Evolutionary conservation across 1,140 invertebrate genomes (phyloP).

Genomic region (Brachionus manjavacas): DNA sequence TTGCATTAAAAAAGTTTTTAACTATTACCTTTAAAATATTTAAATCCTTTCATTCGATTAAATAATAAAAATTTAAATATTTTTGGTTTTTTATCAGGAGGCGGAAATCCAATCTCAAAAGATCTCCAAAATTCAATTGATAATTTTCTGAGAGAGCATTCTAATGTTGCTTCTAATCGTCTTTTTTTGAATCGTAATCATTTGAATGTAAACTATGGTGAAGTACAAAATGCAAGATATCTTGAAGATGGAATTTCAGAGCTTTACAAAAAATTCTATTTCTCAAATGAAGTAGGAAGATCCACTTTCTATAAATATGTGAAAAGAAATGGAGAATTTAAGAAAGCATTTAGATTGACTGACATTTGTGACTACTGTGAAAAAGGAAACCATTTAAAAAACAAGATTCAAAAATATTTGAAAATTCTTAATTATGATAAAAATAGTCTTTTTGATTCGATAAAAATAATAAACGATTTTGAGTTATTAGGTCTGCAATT

Average conservation of each 20-base stretch:
- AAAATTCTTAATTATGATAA: background rate
- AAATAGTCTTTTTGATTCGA: background rate
- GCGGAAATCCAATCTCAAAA: background rate
- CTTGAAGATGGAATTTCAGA: no score
- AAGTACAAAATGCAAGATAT: no score
- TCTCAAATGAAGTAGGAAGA: background rate
- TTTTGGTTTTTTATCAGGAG: background rate
- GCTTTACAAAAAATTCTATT: no score
- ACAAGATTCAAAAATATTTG: no score
- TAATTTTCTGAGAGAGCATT: background rate
- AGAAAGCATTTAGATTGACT: background rate
- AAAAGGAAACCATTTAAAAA: background rate
- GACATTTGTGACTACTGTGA: slow-evolving; percentile 31
- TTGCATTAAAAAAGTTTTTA: no score
- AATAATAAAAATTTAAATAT: no score
- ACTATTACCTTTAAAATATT: no score
- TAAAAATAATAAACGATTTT: background rate
- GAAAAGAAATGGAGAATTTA: background rate
- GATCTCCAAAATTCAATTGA: background rate
- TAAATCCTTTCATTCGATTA: no score
- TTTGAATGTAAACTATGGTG: background rate
- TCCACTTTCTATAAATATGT: slow-evolving; percentile 9
- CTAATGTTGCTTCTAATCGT: background rate
- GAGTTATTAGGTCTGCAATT: background rate
- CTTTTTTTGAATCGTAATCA: background rate